phyloP scores from a whole-genome alignment of 2,797 vertebrate species.

The Simalia tracyae region DNA sequence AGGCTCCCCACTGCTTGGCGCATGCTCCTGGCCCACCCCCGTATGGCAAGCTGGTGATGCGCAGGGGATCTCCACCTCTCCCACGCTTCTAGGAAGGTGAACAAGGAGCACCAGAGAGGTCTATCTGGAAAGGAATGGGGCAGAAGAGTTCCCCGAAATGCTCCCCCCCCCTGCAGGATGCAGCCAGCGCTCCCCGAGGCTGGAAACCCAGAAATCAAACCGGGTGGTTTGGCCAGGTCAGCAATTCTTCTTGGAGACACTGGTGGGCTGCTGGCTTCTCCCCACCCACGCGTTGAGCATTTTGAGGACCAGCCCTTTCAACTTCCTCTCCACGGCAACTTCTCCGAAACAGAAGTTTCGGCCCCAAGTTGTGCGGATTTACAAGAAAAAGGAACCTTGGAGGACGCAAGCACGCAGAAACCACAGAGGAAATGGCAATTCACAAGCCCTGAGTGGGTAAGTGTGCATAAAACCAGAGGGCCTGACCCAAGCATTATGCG shows the following conservation, averaged over 20 bases:
- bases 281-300: neutral
- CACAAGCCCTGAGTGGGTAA: neutral
- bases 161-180: neutral
- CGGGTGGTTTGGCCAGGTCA: too few relatives aligned
- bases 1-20: too few relatives aligned
- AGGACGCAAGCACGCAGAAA: neutral
- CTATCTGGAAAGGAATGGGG: neutral
- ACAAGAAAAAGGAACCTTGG: constrained; percentile 27
- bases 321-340: neutral
- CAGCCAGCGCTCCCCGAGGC: fast-evolving
- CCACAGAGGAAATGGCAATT: neutral
- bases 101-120: neutral
- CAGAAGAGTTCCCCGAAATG: neutral
- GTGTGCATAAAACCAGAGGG: neutral
- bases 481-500: fast-evolving
- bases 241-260: neutral
- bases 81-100: neutral
- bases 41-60: neutral
- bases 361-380: neutral
- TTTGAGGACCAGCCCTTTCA: neutral
- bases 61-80: neutral
- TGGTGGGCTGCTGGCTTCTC: neutral
- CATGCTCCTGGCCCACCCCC: neutral
- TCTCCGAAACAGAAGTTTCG: neutral
- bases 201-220: neutral